phyloP scores from a whole-genome alignment of 2,888 invertebrate species.

The Tetranychus piercei region DNA sequence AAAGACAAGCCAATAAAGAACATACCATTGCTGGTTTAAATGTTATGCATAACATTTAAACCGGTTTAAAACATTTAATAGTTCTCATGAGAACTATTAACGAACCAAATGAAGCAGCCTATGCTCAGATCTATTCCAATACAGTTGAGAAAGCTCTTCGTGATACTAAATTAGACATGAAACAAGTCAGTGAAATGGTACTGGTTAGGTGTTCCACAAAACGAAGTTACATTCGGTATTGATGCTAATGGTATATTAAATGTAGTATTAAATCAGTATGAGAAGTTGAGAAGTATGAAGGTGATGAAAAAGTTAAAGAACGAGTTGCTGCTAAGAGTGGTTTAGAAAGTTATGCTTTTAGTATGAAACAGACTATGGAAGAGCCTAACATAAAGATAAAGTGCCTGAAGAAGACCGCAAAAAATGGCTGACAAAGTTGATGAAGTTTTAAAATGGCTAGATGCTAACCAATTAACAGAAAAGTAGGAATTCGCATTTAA shows the following conservation, averaged over 20 bases:
- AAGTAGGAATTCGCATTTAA: slow-evolving; percentile 87
- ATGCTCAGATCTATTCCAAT: slow-evolving; percentile 83
- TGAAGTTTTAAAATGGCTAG: slow-evolving; percentile 57
- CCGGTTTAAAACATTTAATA: too few species aligned
- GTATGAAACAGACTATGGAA: slow-evolving; percentile 74
- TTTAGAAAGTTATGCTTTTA: slow-evolving; percentile 72
- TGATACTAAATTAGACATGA: slow-evolving; percentile 91
- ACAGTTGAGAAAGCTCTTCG: slow-evolving; percentile 86
- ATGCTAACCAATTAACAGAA: slow-evolving; percentile 60
- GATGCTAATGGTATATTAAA: slow-evolving; percentile 35
- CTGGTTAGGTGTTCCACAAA: slow-evolving; percentile 35
- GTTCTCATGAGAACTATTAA: slow-evolving; percentile 52
- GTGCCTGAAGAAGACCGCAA: slow-evolving; percentile 49
- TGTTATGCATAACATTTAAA: slow-evolving; percentile 65
- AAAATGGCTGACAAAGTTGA: slow-evolving; percentile 38
- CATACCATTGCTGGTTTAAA: slow-evolving; percentile 65
- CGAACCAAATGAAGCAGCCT: slow-evolving; percentile 38
- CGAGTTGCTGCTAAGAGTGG: slow-evolving; percentile 57
- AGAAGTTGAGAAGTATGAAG: slow-evolving; percentile 70
- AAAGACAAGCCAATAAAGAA: slow-evolving; percentile 63
- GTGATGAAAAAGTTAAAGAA: slow-evolving; percentile 39
- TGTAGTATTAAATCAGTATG: slow-evolving; percentile 36
- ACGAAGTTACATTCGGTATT: slow-evolving; percentile 37
- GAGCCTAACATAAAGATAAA: slow-evolving; percentile 30
- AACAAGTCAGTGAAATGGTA: slow-evolving; percentile 55